Evolutionary conservation across 2,797 vertebrate genomes (phyloP).

Genomic region (Molothrus aeneus): DNA sequence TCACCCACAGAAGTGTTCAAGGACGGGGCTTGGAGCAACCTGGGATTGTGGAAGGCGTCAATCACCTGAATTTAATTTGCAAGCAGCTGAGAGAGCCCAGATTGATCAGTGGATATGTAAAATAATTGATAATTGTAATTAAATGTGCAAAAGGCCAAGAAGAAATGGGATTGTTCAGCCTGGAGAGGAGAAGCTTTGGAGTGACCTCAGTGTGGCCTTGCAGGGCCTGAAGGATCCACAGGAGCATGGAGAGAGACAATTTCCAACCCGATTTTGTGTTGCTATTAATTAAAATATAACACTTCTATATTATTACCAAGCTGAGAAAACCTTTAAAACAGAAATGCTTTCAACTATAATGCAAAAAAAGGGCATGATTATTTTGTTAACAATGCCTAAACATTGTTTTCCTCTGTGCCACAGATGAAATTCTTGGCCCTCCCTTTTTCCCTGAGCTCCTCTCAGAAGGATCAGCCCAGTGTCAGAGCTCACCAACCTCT

Average conservation of each 20-base stretch:
- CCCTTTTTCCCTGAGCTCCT: background rate
- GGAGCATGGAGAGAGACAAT: too few species aligned
- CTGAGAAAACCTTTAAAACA: background rate
- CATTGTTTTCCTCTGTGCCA: background rate
- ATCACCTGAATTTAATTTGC: too few species aligned
- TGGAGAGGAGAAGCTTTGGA: too few species aligned
- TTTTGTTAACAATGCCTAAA: background rate
- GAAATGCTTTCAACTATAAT: background rate
- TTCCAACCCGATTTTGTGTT: background rate
- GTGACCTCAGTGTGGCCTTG: too few species aligned
- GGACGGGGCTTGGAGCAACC: background rate
- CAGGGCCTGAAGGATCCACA: too few species aligned
- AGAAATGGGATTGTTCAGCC: too few species aligned
- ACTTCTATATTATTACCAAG: background rate
- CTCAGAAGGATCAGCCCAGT: background rate
- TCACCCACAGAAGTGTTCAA: background rate
- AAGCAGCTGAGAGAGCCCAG: too few species aligned
- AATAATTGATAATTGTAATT: too few species aligned
- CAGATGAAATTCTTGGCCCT: background rate
- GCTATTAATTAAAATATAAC: background rate
- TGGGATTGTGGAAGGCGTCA: background rate
- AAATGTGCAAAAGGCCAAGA: too few species aligned
- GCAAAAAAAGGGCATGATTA: background rate
- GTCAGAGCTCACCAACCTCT: background rate
- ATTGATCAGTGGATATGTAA: too few species aligned